These are phyloP conservation scores for Esox lucius DNA, from an alignment of 2,797 vertebrate species.

Conservation along the genomic window DNA sequence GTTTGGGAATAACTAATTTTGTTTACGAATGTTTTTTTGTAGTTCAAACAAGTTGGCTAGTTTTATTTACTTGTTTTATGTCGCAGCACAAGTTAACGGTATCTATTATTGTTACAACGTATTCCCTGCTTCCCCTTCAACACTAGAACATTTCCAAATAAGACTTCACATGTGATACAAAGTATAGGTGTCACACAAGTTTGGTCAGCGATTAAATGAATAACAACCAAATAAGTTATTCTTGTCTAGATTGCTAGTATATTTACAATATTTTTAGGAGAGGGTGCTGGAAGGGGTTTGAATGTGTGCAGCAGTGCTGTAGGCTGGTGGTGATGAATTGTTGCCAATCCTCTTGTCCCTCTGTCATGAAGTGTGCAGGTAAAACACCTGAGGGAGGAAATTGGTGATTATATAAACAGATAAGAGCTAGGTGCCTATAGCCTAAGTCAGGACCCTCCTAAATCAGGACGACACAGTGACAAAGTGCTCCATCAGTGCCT, in stretches of 20 bases:
- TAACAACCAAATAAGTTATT: neutral
- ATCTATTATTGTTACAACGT: no score
- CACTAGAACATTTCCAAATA: neutral
- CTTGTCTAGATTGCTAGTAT: neutral
- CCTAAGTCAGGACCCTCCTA: conserved; percentile 68
- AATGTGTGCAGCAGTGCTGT: neutral
- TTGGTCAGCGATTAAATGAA: neutral
- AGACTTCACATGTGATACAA: neutral
- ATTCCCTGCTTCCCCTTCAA: neutral
- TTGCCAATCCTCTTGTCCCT: conserved; percentile 67
- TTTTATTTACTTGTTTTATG: no score
- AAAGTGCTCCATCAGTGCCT: conserved; percentile 73
- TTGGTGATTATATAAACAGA: conserved; percentile 79
- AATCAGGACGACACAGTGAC: conserved; percentile 68
- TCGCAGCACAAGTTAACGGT: no score
- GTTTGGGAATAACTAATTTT: no score
- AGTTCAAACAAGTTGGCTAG: no score
- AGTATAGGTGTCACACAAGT: neutral
- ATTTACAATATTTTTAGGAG: neutral
- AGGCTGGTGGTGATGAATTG: conserved; percentile 52
- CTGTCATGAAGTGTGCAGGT: conserved; percentile 61
- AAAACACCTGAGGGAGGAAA: conserved; percentile 75
- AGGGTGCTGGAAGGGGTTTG: neutral
- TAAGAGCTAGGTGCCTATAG: conserved; percentile 75
- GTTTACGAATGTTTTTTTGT: no score